phyloP scores from a whole-genome alignment of 2,888 invertebrate species.

The Ophioninae sp. region DNA sequence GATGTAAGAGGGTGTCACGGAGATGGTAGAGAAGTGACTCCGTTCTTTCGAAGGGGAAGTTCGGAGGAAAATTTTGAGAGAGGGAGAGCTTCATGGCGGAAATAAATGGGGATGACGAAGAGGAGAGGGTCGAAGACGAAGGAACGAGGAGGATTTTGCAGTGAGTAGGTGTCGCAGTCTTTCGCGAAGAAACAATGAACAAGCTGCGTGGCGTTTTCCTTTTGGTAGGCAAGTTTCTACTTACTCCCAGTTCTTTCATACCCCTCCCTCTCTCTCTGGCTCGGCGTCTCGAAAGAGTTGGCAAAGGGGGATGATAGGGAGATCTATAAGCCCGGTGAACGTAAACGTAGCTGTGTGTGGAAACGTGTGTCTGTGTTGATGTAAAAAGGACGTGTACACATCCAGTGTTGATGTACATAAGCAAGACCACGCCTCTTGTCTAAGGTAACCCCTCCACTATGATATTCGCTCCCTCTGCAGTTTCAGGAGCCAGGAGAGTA shows the following conservation, averaged over 20 bases:
- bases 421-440: slow-evolving; percentile 80
- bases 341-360: neutral
- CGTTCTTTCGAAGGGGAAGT: neutral
- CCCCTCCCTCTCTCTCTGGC: neutral
- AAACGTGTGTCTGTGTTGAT: slow-evolving; percentile 9
- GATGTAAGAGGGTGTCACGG: slow-evolving; percentile 25
- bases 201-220: slow-evolving; percentile 27
- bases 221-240: slow-evolving; percentile 35
- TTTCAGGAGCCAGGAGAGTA: slow-evolving; percentile 51
- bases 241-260: neutral
- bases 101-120: slow-evolving; percentile 52
- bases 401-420: slow-evolving; percentile 57
- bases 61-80: slow-evolving; percentile 4
- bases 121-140: slow-evolving; percentile 36
- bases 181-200: slow-evolving; percentile 48
- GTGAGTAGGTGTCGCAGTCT: slow-evolving; percentile 59
- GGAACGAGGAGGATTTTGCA: slow-evolving; percentile 57
- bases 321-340: slow-evolving; percentile 25
- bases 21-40: slow-evolving; percentile 5
- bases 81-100: neutral
- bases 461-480: slow-evolving; percentile 67
- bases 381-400: neutral
- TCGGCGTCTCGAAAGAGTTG: slow-evolving; percentile 46
- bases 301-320: slow-evolving; percentile 40
- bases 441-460: slow-evolving; percentile 77